These are phyloP conservation scores for Iphiclides podalirius DNA, from an alignment of 2,888 invertebrate species.

Conservation along the genomic window DNA sequence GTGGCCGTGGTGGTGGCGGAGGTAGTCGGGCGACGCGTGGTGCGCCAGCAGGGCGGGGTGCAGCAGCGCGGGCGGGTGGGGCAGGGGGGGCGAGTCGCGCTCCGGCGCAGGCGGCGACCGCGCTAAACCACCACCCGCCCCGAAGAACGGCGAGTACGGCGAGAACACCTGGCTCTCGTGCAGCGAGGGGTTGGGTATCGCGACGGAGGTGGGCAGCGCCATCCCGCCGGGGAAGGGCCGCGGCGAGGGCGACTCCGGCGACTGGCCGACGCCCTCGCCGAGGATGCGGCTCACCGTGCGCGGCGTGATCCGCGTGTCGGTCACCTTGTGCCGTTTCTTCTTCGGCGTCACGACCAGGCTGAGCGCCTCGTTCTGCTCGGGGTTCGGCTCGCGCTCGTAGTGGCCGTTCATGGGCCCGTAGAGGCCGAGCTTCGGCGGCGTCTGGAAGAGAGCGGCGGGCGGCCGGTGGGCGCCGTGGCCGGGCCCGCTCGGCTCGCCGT, in stretches of 20 bases:
- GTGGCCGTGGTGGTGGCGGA: constrained; percentile 85
- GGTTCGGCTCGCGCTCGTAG: constrained; percentile 84
- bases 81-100: constrained; percentile 91
- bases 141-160: constrained; percentile 94
- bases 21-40: constrained; percentile 91
- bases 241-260: constrained; percentile 86
- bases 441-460: constrained; percentile 89
- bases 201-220: constrained; percentile 96
- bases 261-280: constrained; percentile 88
- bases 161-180: constrained; percentile 97
- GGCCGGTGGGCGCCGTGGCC: constrained; percentile 77
- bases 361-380: constrained; percentile 95
- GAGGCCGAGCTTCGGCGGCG: constrained; percentile 88
- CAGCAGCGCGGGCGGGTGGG: constrained; percentile 90
- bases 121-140: constrained; percentile 76
- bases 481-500: constrained; percentile 81
- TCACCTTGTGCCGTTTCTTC: constrained; percentile 98
- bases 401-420: constrained; percentile 83
- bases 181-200: constrained; percentile 97
- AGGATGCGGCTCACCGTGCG: constrained; percentile 93
- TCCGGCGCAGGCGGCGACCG: constrained; percentile 82
- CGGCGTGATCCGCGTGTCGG: constrained; percentile 95
- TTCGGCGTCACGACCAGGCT: constrained; percentile 97
- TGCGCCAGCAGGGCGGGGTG: constrained; percentile 92
- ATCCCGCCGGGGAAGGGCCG: constrained; percentile 91